Evolutionary conservation across 2,797 vertebrate species (phyloP).

Genomic region (Acrossocheilus fasciatus): DNA sequence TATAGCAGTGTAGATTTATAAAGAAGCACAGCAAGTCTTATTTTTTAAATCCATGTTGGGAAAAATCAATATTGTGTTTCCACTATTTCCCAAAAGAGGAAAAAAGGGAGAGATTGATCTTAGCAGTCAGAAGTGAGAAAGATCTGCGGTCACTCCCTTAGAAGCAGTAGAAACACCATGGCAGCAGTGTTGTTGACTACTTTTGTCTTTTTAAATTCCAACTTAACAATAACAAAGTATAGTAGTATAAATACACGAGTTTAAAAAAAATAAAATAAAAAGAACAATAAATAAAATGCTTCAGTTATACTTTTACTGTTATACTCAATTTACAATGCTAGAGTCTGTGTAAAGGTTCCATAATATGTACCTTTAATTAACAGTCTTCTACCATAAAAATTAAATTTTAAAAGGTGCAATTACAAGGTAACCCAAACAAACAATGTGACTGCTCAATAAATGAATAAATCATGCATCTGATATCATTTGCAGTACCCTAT

Average conservation of each 20-base stretch:
- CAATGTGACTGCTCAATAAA: not conserved
- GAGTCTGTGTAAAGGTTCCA: not conserved
- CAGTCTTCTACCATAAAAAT: slow-evolving; percentile 1
- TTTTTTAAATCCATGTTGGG: not conserved
- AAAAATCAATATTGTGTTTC: not conserved
- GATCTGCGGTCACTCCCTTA: not conserved
- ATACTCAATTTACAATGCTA: no score
- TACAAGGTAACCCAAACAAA: not conserved
- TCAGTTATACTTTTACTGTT: no score
- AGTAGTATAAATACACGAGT: not conserved
- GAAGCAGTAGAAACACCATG: not conserved
- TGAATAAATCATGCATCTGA: not conserved
- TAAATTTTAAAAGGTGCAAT: not conserved
- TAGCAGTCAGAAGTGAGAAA: not conserved
- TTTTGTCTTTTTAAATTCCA: not conserved
- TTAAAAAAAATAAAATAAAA: not conserved
- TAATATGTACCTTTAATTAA: not conserved
- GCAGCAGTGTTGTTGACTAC: not conserved
- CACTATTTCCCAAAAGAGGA: not conserved
- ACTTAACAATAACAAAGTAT: not conserved
- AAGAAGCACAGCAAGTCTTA: not conserved
- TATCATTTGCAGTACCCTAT: not conserved
- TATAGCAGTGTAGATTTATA: not conserved
- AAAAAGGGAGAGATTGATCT: not conserved
- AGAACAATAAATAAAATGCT: no score